These are phyloP conservation scores for Eremophila alpestris DNA, from an alignment of 2,797 vertebrate species.

Conservation along the genomic window DNA sequence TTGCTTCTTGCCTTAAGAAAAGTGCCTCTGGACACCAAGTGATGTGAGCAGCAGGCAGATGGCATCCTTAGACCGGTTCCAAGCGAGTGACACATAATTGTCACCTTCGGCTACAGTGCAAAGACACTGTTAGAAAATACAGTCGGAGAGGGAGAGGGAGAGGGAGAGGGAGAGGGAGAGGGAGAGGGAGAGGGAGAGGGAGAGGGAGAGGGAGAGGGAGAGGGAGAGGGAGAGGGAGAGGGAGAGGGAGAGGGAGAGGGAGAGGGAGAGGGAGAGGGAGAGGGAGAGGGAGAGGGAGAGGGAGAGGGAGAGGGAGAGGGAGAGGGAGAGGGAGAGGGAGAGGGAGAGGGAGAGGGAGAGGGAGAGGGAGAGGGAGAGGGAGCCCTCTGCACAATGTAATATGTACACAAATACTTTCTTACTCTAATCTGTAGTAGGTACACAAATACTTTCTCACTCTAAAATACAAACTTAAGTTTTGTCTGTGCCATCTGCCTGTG, in stretches of 20 bases:
- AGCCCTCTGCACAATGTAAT: background rate
- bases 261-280: too few relatives aligned
- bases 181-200: too few relatives aligned
- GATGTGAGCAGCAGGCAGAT: background rate
- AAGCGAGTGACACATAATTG: background rate
- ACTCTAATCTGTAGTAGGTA: background rate
- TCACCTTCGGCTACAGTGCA: background rate
- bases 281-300: background rate
- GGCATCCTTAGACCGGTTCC: background rate
- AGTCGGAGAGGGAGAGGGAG: background rate
- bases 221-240: too few relatives aligned
- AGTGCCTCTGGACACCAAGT: background rate
- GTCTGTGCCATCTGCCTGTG: background rate
- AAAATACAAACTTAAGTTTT: background rate
- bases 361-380: too few relatives aligned
- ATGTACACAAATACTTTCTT: background rate
- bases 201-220: background rate
- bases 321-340: too few relatives aligned
- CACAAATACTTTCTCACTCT: background rate
- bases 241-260: background rate
- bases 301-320: too few relatives aligned
- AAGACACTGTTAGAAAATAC: background rate
- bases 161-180: too few relatives aligned
- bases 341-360: background rate
- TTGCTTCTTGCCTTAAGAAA: background rate